phyloP scores from a whole-genome alignment of 2,888 invertebrate genomes.

The Imbricaverruca yamaguchii region DNA sequence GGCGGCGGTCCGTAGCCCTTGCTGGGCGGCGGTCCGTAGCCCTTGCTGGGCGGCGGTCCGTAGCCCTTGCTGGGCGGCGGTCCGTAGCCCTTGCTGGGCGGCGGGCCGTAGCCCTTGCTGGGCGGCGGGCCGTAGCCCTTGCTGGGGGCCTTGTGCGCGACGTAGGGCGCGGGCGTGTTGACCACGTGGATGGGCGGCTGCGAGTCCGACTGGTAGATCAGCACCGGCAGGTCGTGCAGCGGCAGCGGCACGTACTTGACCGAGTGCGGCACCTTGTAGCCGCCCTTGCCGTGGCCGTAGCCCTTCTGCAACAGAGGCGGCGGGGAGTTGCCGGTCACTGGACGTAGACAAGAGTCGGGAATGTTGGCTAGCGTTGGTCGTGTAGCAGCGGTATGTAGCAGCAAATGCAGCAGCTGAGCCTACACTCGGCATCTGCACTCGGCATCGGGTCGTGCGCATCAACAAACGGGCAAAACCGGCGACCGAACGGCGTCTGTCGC shows the following conservation, averaged over 20 bases:
- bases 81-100: not conserved
- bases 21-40: too few species aligned
- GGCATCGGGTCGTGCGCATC: too few species aligned
- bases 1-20: not conserved
- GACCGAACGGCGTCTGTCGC: too few species aligned
- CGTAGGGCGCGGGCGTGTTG: conserved; percentile 34
- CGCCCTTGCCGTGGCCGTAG: conserved; percentile 33
- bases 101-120: conserved; percentile 10
- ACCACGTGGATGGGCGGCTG: conserved; percentile 41
- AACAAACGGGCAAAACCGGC: too few species aligned
- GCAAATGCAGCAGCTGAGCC: too few species aligned
- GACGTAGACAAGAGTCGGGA: too few species aligned
- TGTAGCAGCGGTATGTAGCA: too few species aligned
- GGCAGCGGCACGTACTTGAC: conserved; percentile 42
- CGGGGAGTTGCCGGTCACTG: too few species aligned
- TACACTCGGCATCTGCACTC: too few species aligned
- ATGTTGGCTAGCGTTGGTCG: too few species aligned
- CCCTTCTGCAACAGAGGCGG: conserved; percentile 25
- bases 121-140: conserved; percentile 17
- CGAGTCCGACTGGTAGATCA: conserved; percentile 39
- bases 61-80: not conserved
- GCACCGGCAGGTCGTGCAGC: conserved; percentile 40
- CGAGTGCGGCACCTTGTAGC: conserved; percentile 32
- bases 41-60: too few species aligned
- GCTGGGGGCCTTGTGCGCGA: conserved; percentile 7